These are phyloP conservation scores for Lates japonicus DNA, from an alignment of 2,797 vertebrate genomes.

Conservation along the genomic window DNA sequence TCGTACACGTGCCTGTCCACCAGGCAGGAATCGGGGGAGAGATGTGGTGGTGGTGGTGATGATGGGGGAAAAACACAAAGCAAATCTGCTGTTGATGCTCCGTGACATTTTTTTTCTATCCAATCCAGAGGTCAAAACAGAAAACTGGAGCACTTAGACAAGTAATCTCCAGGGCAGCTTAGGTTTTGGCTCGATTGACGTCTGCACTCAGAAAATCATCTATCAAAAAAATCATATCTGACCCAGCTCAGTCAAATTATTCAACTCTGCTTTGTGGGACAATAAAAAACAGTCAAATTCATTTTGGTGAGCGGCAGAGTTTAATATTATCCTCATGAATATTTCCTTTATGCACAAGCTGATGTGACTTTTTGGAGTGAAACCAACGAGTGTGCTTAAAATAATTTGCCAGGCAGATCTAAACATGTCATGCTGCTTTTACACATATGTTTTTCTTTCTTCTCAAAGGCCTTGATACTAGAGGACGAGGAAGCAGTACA, in stretches of 20 bases:
- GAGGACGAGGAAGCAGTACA: background rate
- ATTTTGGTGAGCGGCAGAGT: conserved; percentile 28
- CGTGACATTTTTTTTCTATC: conserved; percentile 39
- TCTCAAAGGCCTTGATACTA: background rate
- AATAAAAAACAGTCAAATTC: conserved; percentile 47
- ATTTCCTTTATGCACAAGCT: conserved; percentile 42
- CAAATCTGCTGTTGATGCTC: conserved; percentile 50
- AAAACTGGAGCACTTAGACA: conserved; percentile 49
- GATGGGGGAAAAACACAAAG: background rate
- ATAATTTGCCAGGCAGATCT: conserved; percentile 12
- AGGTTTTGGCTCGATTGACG: conserved; percentile 46
- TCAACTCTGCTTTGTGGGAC: conserved; percentile 37
- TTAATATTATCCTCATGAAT: conserved; percentile 45
- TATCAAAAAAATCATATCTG: conserved; percentile 43
- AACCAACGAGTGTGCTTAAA: conserved; percentile 10
- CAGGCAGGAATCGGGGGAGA: background rate
- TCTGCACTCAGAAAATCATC: conserved; percentile 43
- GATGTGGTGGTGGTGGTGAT: background rate
- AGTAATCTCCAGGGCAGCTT: conserved; percentile 57
- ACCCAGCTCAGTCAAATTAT: conserved; percentile 12
- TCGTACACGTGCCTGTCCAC: conserved; percentile 82
- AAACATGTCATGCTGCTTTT: background rate
- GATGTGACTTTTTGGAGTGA: conserved; percentile 6
- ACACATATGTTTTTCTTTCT: background rate
- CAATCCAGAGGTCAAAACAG: conserved; percentile 51